phyloP scores from a whole-genome alignment of 2,888 invertebrate genomes.

The Carterocephalus palaemon region DNA sequence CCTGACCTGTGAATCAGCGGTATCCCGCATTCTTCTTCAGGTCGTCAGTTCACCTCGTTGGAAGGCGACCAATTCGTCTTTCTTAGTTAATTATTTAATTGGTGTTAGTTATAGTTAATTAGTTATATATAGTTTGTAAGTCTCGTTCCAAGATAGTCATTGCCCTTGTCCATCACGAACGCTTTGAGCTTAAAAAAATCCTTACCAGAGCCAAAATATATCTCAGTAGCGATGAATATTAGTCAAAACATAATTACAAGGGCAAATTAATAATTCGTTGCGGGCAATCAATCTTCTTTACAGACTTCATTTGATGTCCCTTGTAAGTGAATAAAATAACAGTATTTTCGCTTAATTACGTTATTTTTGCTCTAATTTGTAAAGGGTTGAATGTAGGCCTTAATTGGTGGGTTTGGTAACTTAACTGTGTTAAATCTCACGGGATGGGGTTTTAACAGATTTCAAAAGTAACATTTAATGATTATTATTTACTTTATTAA shows the following conservation, averaged over 20 bases:
- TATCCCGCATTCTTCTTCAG: too few relatives aligned
- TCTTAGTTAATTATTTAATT: too few relatives aligned
- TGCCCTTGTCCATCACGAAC: too few relatives aligned
- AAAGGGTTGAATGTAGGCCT: slow-evolving; percentile 19
- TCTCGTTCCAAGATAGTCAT: neutral
- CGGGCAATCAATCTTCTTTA: slow-evolving; percentile 21
- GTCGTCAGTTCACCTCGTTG: too few relatives aligned
- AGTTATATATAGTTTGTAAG: neutral
- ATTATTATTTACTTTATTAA: too few relatives aligned
- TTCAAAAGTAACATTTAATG: too few relatives aligned
- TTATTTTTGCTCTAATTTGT: slow-evolving; percentile 18
- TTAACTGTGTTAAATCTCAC: too few relatives aligned
- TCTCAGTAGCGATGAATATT: slow-evolving; percentile 7
- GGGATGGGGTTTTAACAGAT: too few relatives aligned
- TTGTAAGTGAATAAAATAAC: slow-evolving; percentile 24
- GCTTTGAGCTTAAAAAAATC: neutral
- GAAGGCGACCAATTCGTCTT: too few relatives aligned
- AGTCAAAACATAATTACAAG: slow-evolving; percentile 16
- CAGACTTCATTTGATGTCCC: slow-evolving; percentile 20
- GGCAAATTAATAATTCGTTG: slow-evolving; percentile 19
- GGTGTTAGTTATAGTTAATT: too few relatives aligned
- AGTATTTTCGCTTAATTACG: slow-evolving; percentile 19
- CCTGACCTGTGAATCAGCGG: too few relatives aligned
- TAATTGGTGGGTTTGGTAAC: slow-evolving; percentile 4
- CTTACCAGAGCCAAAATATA: neutral